Base-by-base conservation (phyloP, 2,797 vertebrate genomes). In the Tragelaphus eurycerus region DNA sequence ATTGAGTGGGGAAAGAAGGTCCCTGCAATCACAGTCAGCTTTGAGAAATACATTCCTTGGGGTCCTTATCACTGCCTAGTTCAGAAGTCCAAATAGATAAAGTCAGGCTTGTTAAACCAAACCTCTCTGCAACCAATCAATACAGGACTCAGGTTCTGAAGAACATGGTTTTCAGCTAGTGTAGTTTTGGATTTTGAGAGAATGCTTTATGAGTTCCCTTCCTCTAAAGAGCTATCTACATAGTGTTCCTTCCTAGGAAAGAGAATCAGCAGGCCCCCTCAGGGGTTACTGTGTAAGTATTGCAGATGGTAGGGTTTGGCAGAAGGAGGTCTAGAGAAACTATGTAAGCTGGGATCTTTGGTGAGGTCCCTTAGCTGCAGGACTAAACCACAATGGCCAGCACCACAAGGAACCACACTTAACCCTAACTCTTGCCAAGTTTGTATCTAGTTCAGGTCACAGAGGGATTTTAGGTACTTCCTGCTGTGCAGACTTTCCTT, bases 101-200 rank as follows among this genome's bases (percentile, higher is more conserved):
- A 55, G 29, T 89, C 48, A 87, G 25, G 25, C 29, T 83, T 93
- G 46, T 34, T 88, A 78, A 78, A 67, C 15, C 52, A 94, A 96
- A 86, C n/a, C 86, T 89, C 4, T 76, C 34, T 86, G 13, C 19
- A 91, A 85, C 21, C 87, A 94, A 71, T 95, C 55, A 82, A 93
- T 86, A 95, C 88, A 92, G 46, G 34, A 34, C 60, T 95, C 82
- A 88, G 31, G 16, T 64, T 90, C 86, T 79, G 5, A 2, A 89
- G 21, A 38, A 17, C 55, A 78, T n/a, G 2, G 21, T 93, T 79
- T 79, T 64, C 48, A 82, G 64, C 46, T 94, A 4, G 11, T 54
- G 38, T 46, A 38, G 1, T 90, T 95, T 94, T 34, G 55, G 59
- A 60, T 89, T 92, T 94, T 95, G 83, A 96, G 38, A 60, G 82